Evolutionary conservation across 2,113 vertebrate genomes (phyloP), one percentile per base, ranked within the genome.

Genomic region (Sapayoa aenigma): DNA sequence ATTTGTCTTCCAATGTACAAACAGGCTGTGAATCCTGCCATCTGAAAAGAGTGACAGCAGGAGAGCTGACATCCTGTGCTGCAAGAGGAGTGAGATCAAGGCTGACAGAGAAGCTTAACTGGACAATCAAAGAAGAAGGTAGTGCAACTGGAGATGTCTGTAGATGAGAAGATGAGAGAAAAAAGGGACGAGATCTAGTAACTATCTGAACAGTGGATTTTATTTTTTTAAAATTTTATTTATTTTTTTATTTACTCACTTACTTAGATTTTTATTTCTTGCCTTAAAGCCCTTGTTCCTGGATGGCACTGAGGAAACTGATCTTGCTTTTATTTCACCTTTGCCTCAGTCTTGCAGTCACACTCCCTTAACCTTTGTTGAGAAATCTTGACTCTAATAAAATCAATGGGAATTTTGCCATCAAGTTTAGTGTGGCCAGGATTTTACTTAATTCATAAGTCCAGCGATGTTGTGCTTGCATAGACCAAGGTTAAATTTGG

Each of bases 291-390:
- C 39, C 42, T 39, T 80, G 37, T 66, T 72, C 58, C 59, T 69
- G 33, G 28, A 77, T 11, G 77, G 63, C 35, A 63, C 33, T 74
- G 50, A 80, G 15, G 46, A 84, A 90, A 76, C 31, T 0, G 0
- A 66, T 88, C 44, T 66, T 85, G 53, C 60, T 89, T 89, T 86
- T 78, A 31, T 35, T 92, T 94, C 84, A 83, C 82, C 75, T 95
- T 96, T 96, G 83, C 76, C 92, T 96, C 91, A 86, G 83, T 86
- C 87, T 84, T 87, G 39, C 56, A 72, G 86, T 49, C 52, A 60
- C 44, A 65, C 16, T 90, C 73, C 52, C 49, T 84, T 42, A 89
- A 66, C 49, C 14, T 53, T 60, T 68, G 24, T 95, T 94, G 88
- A 82, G 93, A 96, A 97, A 95, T 90, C 52, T 47, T 65, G 56